Base-by-base conservation (phyloP, 2,888 invertebrate species). In the Lasioglossum villosulum region DNA sequence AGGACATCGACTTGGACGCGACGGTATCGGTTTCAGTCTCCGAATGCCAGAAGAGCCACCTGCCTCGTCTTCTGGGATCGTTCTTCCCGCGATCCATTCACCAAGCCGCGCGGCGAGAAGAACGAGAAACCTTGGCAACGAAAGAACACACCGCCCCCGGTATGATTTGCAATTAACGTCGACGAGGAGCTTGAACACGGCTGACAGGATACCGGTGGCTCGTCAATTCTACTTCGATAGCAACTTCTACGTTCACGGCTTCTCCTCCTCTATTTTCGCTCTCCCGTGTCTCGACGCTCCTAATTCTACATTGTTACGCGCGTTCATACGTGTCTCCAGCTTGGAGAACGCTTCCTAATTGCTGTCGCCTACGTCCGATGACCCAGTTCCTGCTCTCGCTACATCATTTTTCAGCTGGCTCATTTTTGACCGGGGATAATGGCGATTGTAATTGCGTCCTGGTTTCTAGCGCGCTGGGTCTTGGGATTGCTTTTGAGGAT, bases 11-110 rank as follows among this genome's bases (percentile, higher is more conserved):
- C 88, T 91, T 92, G 90, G 90, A 92, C 90, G 86, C 88, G 89
- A 87, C 86, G 90, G 87, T 92, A 90, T 92, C 84, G 88, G 86
- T 92, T 91, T 91, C 91, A 90, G 86, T 78, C 89, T 83, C 88
- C 86, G 86, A 92, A 92, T 91, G 80, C 82, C 84, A 81, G 39
- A 75, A 52, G 78, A 85, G 80, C 79, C 84, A 89, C 87, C 91
- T 87, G 86, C 74, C 79, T 75, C 70, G 39, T 23, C 56, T 73
- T 74, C 74, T 52, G 37, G 80, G 77, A 82, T 84, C 78, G 68
- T 84, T 48, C 80, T 83, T 77, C 70, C 78, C 70, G 70, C 70
- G 81, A 78, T 75, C 70, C 76, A 80, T 85, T 75, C 82, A 78
- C 63, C 71, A 1, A 12, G 23, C 52, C 23, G 16, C 66, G 16